phyloP scores from a whole-genome alignment of 64 coral and sea anemone species.

The Stylophora pistillata region DNA sequence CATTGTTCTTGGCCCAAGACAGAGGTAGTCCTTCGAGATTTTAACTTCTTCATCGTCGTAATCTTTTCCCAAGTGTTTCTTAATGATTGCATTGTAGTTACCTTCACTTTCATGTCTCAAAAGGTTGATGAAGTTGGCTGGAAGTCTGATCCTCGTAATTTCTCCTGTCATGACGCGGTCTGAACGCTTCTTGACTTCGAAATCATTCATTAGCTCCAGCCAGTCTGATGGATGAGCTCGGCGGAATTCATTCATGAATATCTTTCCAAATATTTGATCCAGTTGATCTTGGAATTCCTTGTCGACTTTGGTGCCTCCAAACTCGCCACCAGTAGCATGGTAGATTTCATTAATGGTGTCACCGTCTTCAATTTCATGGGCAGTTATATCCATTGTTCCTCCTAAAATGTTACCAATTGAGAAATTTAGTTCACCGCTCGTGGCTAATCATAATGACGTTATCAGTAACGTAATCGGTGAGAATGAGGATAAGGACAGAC shows the following conservation, averaged over 20 bases:
- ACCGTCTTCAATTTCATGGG: not conserved
- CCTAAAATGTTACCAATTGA: not conserved
- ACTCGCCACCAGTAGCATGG: conserved; percentile 3
- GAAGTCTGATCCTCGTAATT: conserved; percentile 9
- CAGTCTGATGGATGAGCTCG: conserved; percentile 16
- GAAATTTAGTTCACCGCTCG: too few relatives aligned
- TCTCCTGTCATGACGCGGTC: conserved; percentile 36
- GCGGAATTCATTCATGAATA: conserved; percentile 18
- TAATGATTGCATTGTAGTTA: not conserved
- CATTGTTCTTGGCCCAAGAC: not conserved
- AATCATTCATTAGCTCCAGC: conserved; percentile 36
- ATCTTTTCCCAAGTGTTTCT: not conserved
- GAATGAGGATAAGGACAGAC: too few relatives aligned
- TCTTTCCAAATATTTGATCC: conserved; percentile 14
- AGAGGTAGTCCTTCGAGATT: conserved; percentile 12
- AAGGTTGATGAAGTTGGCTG: conserved; percentile 27
- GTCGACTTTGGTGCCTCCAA: conserved; percentile 33
- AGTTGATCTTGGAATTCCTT: not conserved
- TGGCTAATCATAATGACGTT: too few relatives aligned
- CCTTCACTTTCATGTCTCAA: not conserved
- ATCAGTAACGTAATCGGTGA: too few relatives aligned
- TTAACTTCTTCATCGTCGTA: not conserved
- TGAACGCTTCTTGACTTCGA: conserved; percentile 46
- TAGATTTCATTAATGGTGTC: conserved; percentile 28
- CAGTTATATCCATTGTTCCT: conserved; percentile 31